phyloP scores from a whole-genome alignment of 2,888 invertebrate genomes.

The Apomyelois bistriatella region DNA sequence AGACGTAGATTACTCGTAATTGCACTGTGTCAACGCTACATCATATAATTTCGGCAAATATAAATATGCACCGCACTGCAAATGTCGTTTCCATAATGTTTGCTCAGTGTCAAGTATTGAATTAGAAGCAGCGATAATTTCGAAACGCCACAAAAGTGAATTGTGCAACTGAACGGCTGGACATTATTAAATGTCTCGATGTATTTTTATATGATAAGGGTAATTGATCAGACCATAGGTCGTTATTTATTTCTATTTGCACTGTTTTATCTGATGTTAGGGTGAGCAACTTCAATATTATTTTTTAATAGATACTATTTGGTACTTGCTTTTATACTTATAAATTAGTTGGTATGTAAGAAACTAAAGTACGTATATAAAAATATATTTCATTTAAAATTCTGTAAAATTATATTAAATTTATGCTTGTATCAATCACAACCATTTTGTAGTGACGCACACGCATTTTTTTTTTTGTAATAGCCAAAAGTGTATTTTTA shows the following conservation, averaged over 20 bases:
- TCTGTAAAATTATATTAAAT: too few relatives aligned
- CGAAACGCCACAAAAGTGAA: conserved; percentile 38
- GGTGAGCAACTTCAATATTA: neutral
- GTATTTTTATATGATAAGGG: conserved; percentile 10
- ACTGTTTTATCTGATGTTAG: conserved; percentile 10
- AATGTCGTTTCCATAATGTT: neutral
- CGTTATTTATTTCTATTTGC: conserved; percentile 8
- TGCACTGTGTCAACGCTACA: too few relatives aligned
- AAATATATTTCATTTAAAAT: too few relatives aligned
- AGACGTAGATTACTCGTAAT: neutral
- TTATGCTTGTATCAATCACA: too few relatives aligned
- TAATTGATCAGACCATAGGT: conserved; percentile 6
- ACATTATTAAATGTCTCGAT: conserved; percentile 13
- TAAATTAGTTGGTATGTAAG: neutral
- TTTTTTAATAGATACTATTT: neutral
- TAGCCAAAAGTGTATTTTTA: too few relatives aligned
- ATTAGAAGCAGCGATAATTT: conserved; percentile 61
- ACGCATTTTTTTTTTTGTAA: too few relatives aligned
- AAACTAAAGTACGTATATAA: too few relatives aligned
- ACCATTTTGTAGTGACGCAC: too few relatives aligned
- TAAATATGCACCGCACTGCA: too few relatives aligned
- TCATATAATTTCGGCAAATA: too few relatives aligned
- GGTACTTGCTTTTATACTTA: neutral
- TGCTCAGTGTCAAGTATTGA: conserved; percentile 36
- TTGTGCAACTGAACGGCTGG: conserved; percentile 21